Base-by-base conservation (phyloP, 2,113 vertebrate genomes). In the Propithecus coquereli region DNA sequence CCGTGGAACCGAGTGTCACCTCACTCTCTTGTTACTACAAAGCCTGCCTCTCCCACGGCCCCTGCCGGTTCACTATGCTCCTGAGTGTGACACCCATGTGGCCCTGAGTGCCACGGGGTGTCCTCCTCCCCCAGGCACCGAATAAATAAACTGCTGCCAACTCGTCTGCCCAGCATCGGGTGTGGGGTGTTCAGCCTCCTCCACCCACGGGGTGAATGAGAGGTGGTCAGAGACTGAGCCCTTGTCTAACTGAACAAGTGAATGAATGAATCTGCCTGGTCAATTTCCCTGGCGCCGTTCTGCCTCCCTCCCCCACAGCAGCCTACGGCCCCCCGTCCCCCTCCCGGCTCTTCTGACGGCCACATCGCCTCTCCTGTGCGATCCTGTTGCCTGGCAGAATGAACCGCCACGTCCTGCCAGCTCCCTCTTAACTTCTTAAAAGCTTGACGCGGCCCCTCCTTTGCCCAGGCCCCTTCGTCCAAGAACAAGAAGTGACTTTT, bases 401-500 rank as follows among this genome's bases (percentile, higher is more conserved):
- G 6, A 66, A 27, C 83, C 52, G 1, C 90, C 50, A 11, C 54
- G 16, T 45, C 87, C 93, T 84, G 90, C 84, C 90, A 30, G 63
- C 57, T 25, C 2, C 0, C 79, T 77, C 94, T 77, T 16, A 47
- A 47, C 84, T 76, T 87, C 85, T 27, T 18, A 61, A 77, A 76
- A 59, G 30, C 89, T 47, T 25, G 10, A 6, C 79, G 10, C 20
- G 3, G 83, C 85, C 90, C 80, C 86, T 92, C 63, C 77, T 70
- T 27, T 16, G 82, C 90, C 79, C 59, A 50, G 76, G 50, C 40
- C 43, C 79, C 87, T 71, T 1, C 22, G 32, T 63, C 91, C 57
- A 54, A 85, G 92, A 91, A 71, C 96, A 76, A 95, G 94, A 84
- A 61, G 85, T 22, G 50, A 32, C 82, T 82, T n/a, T 89, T 9